Conservation (phyloP, 2,888 invertebrate species). For the Mantis religiosa region DNA sequence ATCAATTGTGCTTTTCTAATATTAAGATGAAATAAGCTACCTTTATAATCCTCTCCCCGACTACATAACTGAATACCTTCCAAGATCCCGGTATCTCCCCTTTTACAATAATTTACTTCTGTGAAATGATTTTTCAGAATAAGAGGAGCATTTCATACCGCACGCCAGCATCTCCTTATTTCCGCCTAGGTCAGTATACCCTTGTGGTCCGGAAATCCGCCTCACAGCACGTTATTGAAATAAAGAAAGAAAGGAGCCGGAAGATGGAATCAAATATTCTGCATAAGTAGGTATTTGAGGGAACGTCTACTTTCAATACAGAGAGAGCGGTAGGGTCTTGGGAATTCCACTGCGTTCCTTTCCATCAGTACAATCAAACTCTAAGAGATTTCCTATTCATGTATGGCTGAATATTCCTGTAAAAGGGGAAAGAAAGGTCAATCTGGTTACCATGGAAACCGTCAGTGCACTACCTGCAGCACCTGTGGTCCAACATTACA, state of each 20-base stretch:
- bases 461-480: background rate
- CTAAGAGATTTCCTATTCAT: background rate
- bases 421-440: background rate
- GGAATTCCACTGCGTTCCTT: background rate
- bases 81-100: background rate
- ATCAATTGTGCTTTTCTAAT: no score
- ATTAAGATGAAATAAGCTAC: no score
- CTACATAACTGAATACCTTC: background rate
- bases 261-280: background rate
- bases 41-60: no score
- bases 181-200: background rate
- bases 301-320: background rate
- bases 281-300: background rate
- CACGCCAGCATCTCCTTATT: background rate
- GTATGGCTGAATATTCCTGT: background rate
- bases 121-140: background rate
- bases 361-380: background rate
- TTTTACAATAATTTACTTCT: background rate
- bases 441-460: background rate
- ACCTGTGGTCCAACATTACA: background rate
- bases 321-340: background rate
- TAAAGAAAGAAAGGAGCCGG: background rate
- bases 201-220: background rate
- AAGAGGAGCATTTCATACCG: background rate
- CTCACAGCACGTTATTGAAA: background rate